These are phyloP conservation scores for Phaonia tiefii DNA, from an alignment of 2,888 invertebrate genomes.

Conservation along the genomic window DNA sequence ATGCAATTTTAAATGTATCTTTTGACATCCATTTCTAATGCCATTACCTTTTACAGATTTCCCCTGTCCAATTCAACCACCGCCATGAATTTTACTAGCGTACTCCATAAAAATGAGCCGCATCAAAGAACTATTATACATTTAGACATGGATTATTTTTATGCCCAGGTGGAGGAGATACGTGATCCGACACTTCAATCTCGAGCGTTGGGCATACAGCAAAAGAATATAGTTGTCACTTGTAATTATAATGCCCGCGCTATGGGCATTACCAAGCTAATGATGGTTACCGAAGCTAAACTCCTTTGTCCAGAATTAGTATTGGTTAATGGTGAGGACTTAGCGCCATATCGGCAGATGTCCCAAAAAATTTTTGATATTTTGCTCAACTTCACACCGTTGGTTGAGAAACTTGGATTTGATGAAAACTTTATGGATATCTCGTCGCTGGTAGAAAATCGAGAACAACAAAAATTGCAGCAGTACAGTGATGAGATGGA, in stretches of 20 bases:
- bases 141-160: constrained; percentile 91
- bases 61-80: no score
- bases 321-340: constrained; percentile 91
- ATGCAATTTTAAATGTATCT: no score
- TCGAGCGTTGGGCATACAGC: constrained; percentile 90
- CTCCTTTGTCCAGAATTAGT: constrained; percentile 88
- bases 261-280: constrained; percentile 89
- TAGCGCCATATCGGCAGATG: constrained; percentile 89
- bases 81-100: constrained; percentile 76
- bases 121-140: constrained; percentile 89
- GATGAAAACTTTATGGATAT: constrained; percentile 94
- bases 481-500: constrained; percentile 68
- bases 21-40: no score
- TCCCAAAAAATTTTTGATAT: constrained; percentile 88
- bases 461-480: constrained; percentile 67
- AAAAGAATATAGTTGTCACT: constrained; percentile 92
- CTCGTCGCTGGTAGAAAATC: constrained; percentile 82
- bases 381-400: constrained; percentile 86
- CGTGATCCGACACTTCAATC: constrained; percentile 85
- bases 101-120: constrained; percentile 75
- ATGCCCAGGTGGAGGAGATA: constrained; percentile 92
- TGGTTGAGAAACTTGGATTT: constrained; percentile 90
- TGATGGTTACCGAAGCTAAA: constrained; percentile 88
- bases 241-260: constrained; percentile 91
- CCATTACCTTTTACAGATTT: no score